Evolutionary conservation across 2,888 invertebrate species (phyloP).

Genomic region (Pelosia muscerda): DNA sequence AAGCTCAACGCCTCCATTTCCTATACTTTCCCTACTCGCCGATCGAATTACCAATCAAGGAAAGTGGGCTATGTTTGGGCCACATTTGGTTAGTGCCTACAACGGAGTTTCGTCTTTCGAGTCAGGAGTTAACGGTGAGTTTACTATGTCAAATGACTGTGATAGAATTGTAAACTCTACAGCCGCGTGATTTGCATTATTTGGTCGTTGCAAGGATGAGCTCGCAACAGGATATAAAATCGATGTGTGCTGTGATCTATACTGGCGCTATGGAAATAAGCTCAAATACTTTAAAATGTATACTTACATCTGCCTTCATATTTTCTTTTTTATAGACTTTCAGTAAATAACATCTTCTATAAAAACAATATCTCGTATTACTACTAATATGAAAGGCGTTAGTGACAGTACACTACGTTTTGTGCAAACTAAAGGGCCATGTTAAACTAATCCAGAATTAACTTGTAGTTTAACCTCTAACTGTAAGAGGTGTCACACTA

Average conservation of each 20-base stretch:
- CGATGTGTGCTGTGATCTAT: neutral
- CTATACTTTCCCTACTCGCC: conserved; percentile 60
- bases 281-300: neutral
- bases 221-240: conserved; percentile 20
- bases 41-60: conserved; percentile 69
- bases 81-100: conserved; percentile 22
- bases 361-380: no score
- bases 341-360: no score
- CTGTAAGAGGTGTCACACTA: no score
- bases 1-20: conserved; percentile 57
- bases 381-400: no score
- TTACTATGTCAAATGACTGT: conserved; percentile 21
- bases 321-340: no score
- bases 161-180: conserved; percentile 30
- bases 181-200: conserved; percentile 43
- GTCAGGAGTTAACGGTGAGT: conserved; percentile 9
- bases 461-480: no score
- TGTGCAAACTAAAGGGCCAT: no score
- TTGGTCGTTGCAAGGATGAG: conserved; percentile 34
- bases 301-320: no score
- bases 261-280: neutral
- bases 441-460: no score
- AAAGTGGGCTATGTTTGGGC: conserved; percentile 58
- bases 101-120: conserved; percentile 29
- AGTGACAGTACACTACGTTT: no score